Base-by-base conservation (phyloP, 23 tunicate genomes). In the Diplosoma virens region DNA sequence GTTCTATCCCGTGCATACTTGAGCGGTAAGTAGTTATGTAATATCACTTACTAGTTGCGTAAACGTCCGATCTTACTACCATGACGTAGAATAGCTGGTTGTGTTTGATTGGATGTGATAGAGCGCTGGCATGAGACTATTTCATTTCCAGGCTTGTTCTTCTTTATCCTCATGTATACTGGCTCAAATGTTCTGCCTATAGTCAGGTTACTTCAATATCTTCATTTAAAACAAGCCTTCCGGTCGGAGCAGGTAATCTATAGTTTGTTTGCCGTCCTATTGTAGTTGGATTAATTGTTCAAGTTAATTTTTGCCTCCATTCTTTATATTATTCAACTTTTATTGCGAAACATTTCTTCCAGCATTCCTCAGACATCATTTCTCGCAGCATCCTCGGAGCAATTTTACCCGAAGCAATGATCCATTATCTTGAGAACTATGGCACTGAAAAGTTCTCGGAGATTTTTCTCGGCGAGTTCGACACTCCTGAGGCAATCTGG, bases 401-500 rank as follows among this genome's bases (percentile, higher is more conserved):
- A 32, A 59, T 95, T 33, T 37, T 95, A 7, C 99, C 99, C 1
- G 96, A 95, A 59, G 99, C 99, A 6, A 95, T 95, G 99, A 89
- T 95, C 54, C 99, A 95, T 72, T 95, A 95, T 73, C 90, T 95
- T 3, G 96, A 89, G 54, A 95, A 95, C 37, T 85, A 95, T 61
- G 96, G 91, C 0, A 59, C 93, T 23, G 96, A 89, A 28, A 95
- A 89, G 74, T 95, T 95, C 67, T 95, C 99, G 1, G 94, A 95
- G 59, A 95, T 89, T 28, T 95, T 89, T 67, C 77, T 95, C 21
- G 99, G 99, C 30, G 99, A 95, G 76, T 95, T 95, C 73, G 99
- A 95, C 66, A 95, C 99, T 0, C 99, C 99, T 5, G 99, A 95
- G 60, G 99, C 99, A 0, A 95, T 95, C 9, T 95, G 99, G 99